Percentiles rank a stretch among this genome's conserved stretches.
phyloP scores from a whole-genome alignment of 2,113 vertebrate species.

The Delphinus delphis region DNA sequence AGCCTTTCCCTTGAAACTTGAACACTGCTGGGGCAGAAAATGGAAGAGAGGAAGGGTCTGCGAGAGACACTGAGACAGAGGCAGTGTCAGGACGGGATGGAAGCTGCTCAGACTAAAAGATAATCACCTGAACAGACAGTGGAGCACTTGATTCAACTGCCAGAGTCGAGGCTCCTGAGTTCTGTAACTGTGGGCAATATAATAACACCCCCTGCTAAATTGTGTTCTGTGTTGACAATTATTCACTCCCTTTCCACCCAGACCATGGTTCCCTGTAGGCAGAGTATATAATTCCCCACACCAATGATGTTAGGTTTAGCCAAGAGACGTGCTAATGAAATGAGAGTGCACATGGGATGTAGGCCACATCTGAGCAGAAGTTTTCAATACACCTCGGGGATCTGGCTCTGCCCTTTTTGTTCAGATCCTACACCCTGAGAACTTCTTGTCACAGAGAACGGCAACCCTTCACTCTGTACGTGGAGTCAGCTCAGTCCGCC shows the following conservation, averaged over 20 bases:
- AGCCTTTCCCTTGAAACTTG: background rate
- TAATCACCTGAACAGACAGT: background rate
- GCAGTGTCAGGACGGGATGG: background rate
- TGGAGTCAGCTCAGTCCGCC: background rate
- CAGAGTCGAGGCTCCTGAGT: background rate
- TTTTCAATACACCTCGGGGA: background rate
- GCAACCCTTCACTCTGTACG: background rate
- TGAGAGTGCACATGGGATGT: background rate
- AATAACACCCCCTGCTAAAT: background rate
- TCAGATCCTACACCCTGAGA: background rate
- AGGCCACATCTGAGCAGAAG: background rate
- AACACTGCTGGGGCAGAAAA: background rate
- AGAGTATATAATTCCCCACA: background rate
- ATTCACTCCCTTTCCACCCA: background rate
- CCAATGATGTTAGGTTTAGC: background rate
- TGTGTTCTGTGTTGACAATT: background rate
- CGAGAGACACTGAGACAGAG: background rate
- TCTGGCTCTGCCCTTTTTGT: background rate
- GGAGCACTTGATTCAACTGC: background rate
- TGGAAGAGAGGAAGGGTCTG: background rate
- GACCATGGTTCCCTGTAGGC: background rate
- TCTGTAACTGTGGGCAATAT: background rate
- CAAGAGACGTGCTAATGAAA: background rate
- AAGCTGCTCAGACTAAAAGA: background rate
- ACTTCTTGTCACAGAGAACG: background rate